A percentile compares a stretch with the other conserved stretches of the same genome.
Evolutionary conservation across 2,888 invertebrate species (phyloP).

Genomic region (Cryptus armator): DNA sequence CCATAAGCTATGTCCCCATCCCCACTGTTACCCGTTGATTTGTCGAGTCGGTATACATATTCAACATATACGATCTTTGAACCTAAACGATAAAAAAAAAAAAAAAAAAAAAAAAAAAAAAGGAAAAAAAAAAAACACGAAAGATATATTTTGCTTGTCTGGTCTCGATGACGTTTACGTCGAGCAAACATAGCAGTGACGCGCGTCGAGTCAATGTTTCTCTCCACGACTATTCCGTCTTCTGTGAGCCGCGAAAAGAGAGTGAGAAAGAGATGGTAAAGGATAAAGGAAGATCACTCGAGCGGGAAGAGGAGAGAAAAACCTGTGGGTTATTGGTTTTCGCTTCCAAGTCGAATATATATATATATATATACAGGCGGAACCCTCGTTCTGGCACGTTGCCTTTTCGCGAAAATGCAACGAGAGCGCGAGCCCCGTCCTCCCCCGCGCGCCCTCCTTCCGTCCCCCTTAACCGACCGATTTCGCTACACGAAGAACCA

Average conservation of each 20-base stretch:
- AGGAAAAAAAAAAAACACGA: not conserved
- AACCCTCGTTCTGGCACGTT: conserved; percentile 31
- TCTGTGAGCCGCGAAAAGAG: conserved; percentile 6
- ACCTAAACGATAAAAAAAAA: conserved; percentile 4
- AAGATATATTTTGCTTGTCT: not conserved
- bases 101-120: not conserved
- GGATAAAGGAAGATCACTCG: not conserved
- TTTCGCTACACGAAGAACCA: conserved; percentile 18
- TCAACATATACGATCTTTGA: conserved; percentile 8
- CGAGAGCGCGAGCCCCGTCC: not conserved
- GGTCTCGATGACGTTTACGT: conserved; percentile 38
- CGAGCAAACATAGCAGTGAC: conserved; percentile 25
- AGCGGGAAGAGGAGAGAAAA: conserved; percentile 30
- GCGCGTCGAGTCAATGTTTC: conserved; percentile 7
- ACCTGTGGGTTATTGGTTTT: conserved; percentile 53
- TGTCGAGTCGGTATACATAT: not conserved
- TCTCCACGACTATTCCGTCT: conserved; percentile 14
- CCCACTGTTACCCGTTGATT: not conserved
- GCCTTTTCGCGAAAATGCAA: conserved; percentile 33
- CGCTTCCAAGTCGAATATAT: conserved; percentile 21
- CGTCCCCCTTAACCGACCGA: conserved; percentile 10
- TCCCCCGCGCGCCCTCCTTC: too few relatives aligned
- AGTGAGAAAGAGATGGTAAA: not conserved
- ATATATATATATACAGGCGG: not conserved
- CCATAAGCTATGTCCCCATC: not conserved